Evolutionary conservation across 2,113 vertebrate species (phyloP).

Genomic region (Camelus dromedarius): DNA sequence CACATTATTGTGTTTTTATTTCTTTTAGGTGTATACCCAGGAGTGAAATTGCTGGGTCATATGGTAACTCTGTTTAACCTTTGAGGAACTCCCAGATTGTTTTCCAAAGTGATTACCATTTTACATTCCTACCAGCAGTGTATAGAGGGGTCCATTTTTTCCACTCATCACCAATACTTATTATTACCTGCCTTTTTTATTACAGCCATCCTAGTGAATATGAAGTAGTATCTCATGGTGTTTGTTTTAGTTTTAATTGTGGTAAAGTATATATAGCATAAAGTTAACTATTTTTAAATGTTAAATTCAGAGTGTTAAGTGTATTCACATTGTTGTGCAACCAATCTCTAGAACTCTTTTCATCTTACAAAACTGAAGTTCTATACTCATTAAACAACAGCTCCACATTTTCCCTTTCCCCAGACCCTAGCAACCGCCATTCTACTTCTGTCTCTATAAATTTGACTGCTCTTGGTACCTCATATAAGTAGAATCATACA

Average conservation of each 20-base stretch:
- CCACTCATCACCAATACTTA: background rate
- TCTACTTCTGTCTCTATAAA: background rate
- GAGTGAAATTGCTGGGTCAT: background rate
- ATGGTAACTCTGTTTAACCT: slow-evolving; percentile 7
- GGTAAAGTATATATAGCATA: background rate
- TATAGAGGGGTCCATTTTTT: background rate
- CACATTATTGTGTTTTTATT: slow-evolving; percentile 7
- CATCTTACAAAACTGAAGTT: slow-evolving; percentile 1
- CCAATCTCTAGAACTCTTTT: background rate
- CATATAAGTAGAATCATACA: background rate
- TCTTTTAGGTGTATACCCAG: background rate
- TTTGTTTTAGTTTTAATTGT: background rate
- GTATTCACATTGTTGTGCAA: background rate
- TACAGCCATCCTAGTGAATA: background rate
- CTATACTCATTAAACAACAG: background rate
- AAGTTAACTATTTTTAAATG: background rate
- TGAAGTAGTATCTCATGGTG: background rate
- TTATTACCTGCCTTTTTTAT: background rate
- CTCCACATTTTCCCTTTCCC: background rate
- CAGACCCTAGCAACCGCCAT: background rate
- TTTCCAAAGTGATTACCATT: slow-evolving; percentile 13
- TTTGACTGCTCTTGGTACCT: background rate
- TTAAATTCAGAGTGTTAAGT: background rate
- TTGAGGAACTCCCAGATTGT: background rate
- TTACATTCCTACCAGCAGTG: background rate